Percentiles rank a stretch among this genome's conserved stretches.
Conservation (phyloP, 23 tunicate genomes). For the Diplosoma virens region DNA sequence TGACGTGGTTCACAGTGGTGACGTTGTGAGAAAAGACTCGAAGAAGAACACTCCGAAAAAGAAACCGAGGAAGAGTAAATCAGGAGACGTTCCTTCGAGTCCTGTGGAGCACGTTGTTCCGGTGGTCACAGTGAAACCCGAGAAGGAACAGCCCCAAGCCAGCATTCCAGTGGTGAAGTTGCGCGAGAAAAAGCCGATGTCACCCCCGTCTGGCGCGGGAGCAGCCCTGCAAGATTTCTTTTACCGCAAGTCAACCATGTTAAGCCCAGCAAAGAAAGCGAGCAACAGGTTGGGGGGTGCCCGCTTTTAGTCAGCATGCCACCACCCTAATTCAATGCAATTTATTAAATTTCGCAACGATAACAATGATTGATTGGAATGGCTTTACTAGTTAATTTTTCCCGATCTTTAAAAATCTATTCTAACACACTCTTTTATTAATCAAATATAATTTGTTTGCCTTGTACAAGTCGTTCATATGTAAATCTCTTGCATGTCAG, state of each 20-base stretch:
- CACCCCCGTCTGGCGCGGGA: neutral
- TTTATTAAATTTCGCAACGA: too few relatives aligned
- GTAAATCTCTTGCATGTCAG: too few relatives aligned
- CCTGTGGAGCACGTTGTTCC: neutral
- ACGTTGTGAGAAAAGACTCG: neutral
- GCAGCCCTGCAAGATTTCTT: slow-evolving; percentile 20
- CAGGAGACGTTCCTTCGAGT: neutral
- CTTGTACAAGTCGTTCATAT: too few relatives aligned
- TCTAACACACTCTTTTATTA: too few relatives aligned
- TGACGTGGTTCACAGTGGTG: neutral
- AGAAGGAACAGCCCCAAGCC: neutral
- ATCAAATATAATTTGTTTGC: too few relatives aligned
- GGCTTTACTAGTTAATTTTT: too few relatives aligned
- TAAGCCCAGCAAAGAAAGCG: slow-evolving; percentile 78
- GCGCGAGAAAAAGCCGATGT: slow-evolving; percentile 24
- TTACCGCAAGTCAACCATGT: slow-evolving; percentile 65
- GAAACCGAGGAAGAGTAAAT: neutral
- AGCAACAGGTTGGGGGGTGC: slow-evolving; percentile 76
- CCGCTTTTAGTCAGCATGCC: too few relatives aligned
- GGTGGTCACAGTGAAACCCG: neutral
- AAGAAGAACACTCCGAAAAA: neutral
- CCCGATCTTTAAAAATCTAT: too few relatives aligned
- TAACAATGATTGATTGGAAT: too few relatives aligned
- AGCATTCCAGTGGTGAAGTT: slow-evolving; percentile 41
- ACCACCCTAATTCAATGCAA: too few relatives aligned